Base-by-base conservation (phyloP, 2,888 invertebrate species). In the Crepidodera aurea region DNA sequence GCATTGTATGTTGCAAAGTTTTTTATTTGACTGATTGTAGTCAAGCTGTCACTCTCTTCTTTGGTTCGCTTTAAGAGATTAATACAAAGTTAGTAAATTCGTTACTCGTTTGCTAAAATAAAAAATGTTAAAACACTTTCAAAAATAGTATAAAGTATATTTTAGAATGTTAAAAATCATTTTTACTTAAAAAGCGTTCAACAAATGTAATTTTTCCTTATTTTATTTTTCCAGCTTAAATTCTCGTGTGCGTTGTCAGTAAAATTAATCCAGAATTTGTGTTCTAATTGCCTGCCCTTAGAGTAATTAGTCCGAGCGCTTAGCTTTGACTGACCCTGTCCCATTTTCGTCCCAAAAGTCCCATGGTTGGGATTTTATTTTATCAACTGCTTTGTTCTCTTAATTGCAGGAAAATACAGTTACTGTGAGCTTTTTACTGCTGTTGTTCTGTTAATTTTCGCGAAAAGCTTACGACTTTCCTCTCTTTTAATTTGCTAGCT, bases 281-380 rank as follows among this genome's bases (percentile, higher is more conserved):
- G 40, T 16, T 18, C 16, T 40, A 40, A 40, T 40, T 40, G 74
- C 74, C 69, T 62, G 72, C 71, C 72, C 74, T 72, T 70, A 68
- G 73, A 72, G 74, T 75, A 76, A 76, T 76, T 76, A 75, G 70
- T 67, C 66, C 66, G 64, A 66, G 66, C 69, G 66, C 64, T 65
- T 66, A 63, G 67, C 68, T 69, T 65, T 66, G 66, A 69, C 67
- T 68, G 40, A 40, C 40, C 40, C 37, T 13, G 66, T 58, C 37
- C 37, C 37, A 12, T 65, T 56, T 65, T 68, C 57, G 61, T 63
- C 65, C 66, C 68, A 67, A 46, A 25, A 19, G 22, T 19, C 25
- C 46, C 46, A 48, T 29, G 27, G 48, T n/a, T 8, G 48, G 69
- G 69, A 71, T 71, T 69, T 65, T 68, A 71, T 75, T 74, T 75